These are phyloP conservation scores for Agriotes lineatus DNA, from an alignment of 2,888 invertebrate species.

Conservation along the genomic window DNA sequence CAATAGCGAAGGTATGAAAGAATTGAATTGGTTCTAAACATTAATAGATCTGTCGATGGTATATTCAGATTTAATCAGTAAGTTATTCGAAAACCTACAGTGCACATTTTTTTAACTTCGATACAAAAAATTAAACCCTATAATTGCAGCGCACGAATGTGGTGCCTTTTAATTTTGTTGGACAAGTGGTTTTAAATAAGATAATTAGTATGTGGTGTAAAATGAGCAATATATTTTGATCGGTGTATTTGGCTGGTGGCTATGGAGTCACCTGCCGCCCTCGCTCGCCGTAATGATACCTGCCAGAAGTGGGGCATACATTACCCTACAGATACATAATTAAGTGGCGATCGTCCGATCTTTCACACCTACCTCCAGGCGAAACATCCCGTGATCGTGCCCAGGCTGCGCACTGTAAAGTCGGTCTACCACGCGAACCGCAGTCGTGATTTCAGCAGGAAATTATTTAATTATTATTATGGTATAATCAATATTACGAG, in stretches of 20 bases:
- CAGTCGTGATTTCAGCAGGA: slow-evolving; percentile 28
- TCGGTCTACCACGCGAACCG: slow-evolving; percentile 24
- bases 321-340: slow-evolving; percentile 58
- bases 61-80: too few species aligned
- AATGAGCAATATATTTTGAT: slow-evolving; percentile 50
- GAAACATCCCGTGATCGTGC: slow-evolving; percentile 51
- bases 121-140: slow-evolving; percentile 11
- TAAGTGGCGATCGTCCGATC: slow-evolving; percentile 56
- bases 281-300: slow-evolving; percentile 53
- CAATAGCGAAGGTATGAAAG: too few species aligned
- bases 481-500: not conserved
- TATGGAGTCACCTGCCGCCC: slow-evolving; percentile 54
- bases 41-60: too few species aligned
- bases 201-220: slow-evolving; percentile 51
- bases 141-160: slow-evolving; percentile 29
- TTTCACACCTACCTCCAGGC: slow-evolving; percentile 52
- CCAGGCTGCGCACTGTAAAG: slow-evolving; percentile 17
- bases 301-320: slow-evolving; percentile 58
- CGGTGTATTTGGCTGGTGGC: slow-evolving; percentile 47
- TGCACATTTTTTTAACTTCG: not conserved
- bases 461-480: slow-evolving; percentile 30
- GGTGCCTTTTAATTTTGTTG: slow-evolving; percentile 36
- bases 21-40: too few species aligned
- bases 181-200: slow-evolving; percentile 40
- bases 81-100: too few species aligned